These are phyloP conservation scores for Zhuqinia jingwanae DNA, from an alignment of 2,888 invertebrate species.

Conservation along the genomic window DNA sequence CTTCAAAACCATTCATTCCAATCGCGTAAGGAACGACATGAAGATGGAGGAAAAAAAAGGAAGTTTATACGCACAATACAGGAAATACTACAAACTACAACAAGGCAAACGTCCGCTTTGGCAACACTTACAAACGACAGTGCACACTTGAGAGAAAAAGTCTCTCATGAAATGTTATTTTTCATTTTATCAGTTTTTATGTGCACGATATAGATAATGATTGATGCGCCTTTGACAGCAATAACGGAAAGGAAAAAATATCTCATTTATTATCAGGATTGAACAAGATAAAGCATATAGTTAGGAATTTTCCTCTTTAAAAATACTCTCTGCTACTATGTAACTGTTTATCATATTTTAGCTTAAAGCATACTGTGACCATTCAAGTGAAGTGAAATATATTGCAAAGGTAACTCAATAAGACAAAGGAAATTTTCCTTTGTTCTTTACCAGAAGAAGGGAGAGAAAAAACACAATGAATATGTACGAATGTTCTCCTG, in stretches of 20 bases:
- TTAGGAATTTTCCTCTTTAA: not conserved
- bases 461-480: slow-evolving; percentile 21
- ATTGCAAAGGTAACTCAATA: not conserved
- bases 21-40: not conserved
- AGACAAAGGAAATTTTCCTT: not conserved
- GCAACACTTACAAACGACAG: not conserved
- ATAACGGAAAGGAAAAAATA: slow-evolving; percentile 3
- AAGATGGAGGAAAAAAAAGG: not conserved
- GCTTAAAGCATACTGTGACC: not conserved
- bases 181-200: not conserved
- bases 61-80: not conserved
- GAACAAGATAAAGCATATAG: not conserved
- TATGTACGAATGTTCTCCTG: not conserved
- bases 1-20: not conserved
- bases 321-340: not conserved
- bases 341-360: not conserved
- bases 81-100: not conserved
- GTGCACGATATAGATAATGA: not conserved
- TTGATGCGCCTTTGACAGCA: not conserved
- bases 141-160: not conserved
- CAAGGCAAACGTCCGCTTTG: not conserved
- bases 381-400: slow-evolving; percentile 23
- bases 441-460: not conserved
- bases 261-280: not conserved
- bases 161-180: not conserved